Evolutionary conservation across 2,113 vertebrate genomes (phyloP).

Genomic region (Stegostoma tigrinum): DNA sequence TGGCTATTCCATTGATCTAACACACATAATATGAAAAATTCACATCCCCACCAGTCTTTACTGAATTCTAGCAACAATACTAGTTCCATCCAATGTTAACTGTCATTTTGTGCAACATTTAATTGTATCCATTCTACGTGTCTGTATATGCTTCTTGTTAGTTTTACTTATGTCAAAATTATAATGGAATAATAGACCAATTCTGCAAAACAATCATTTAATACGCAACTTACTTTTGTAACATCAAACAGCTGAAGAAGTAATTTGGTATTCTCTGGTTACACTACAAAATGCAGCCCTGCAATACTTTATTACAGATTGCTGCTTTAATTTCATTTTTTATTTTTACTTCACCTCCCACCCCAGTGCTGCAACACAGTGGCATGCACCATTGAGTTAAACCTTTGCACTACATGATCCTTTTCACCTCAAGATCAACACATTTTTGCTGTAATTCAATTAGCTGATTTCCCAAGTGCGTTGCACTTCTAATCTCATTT

Average conservation of each 20-base stretch:
- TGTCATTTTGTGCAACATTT: neutral
- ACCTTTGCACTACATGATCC: neutral
- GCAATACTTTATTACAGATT: neutral
- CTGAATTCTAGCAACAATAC: neutral
- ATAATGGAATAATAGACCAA: neutral
- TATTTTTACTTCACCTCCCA: neutral
- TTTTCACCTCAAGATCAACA: neutral
- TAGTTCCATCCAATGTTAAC: neutral
- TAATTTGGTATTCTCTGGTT: neutral
- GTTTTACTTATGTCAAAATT: neutral
- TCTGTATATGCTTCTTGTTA: neutral
- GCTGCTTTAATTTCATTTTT: neutral
- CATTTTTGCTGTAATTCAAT: neutral
- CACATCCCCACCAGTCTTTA: neutral
- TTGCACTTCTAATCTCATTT: slow-evolving; percentile 8
- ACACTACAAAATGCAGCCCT: neutral
- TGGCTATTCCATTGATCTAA: neutral
- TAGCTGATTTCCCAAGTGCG: neutral
- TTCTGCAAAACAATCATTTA: neutral
- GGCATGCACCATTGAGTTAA: neutral
- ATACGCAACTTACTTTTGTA: neutral
- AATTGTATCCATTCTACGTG: neutral
- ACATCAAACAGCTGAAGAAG: neutral
- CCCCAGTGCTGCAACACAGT: neutral
- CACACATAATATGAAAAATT: neutral